A percentile compares a stretch with the other conserved stretches of the same genome.
phyloP scores from a whole-genome alignment of 1,140 invertebrate genomes.

The Idris sp. region DNA sequence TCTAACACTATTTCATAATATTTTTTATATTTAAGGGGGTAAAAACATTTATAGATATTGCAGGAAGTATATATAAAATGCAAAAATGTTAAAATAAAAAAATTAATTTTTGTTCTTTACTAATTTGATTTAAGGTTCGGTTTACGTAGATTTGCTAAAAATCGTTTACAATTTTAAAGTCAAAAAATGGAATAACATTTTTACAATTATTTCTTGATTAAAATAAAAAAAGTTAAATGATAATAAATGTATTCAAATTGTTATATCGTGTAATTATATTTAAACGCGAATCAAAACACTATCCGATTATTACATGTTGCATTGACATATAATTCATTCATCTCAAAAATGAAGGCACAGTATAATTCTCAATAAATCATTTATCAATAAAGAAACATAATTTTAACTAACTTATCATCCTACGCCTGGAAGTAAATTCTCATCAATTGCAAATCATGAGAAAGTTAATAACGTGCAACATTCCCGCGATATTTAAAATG shows the following conservation, averaged over 20 bases:
- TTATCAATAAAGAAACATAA: constrained; percentile 55
- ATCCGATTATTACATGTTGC: constrained; percentile 32
- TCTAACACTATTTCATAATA: no score
- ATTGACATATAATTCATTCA: constrained; percentile 40
- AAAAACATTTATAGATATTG: no score
- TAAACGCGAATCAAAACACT: constrained; percentile 12
- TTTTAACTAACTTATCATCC: constrained; percentile 50
- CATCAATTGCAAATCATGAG: constrained; percentile 57
- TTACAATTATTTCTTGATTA: no score
- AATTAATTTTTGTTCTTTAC: no score
- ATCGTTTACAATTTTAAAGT: no score
- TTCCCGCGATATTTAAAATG: constrained; percentile 47
- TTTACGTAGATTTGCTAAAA: no score
- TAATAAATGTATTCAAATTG: constrained; percentile 32
- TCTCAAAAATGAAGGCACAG: constrained; percentile 29
- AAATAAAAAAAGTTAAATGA: no score
- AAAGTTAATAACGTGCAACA: constrained; percentile 48
- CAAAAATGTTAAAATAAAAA: no score
- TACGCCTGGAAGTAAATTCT: constrained; percentile 51
- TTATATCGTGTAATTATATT: constrained; percentile 33
- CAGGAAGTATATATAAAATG: no score
- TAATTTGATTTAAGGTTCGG: no score
- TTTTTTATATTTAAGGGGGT: no score
- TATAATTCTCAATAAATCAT: constrained; percentile 56
- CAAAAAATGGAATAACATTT: no score